These are phyloP conservation scores for Styela clava DNA, from an alignment of 23 tunicate genomes.

Conservation along the genomic window DNA sequence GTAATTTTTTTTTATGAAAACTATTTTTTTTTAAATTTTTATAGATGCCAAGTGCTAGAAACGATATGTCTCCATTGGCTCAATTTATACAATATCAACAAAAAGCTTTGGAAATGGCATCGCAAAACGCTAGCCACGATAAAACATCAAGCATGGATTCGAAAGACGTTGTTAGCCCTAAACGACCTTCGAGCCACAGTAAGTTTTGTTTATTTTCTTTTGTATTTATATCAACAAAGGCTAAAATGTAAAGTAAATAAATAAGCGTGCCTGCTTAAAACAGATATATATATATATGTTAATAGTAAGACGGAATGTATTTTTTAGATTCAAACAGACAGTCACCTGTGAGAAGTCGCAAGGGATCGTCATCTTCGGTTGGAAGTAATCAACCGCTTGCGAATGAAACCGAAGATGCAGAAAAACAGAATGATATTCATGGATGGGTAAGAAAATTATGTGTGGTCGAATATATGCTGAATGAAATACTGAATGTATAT, in stretches of 20 bases:
- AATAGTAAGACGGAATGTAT: no score
- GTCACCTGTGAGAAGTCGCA: not conserved
- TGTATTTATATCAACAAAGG: no score
- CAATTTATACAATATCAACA: constrained; percentile 74
- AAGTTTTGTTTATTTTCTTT: not conserved
- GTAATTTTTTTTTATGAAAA: no score
- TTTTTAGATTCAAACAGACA: not conserved
- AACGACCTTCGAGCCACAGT: not conserved
- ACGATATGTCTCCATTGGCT: constrained; percentile 5
- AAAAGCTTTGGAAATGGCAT: constrained; percentile 36
- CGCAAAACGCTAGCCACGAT: constrained; percentile 5
- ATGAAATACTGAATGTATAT: not conserved
- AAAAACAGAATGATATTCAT: constrained; percentile 48
- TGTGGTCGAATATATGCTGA: no score
- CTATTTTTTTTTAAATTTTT: not conserved
- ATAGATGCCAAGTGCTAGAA: constrained; percentile 11
- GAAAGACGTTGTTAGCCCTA: not conserved
- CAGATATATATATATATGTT: no score
- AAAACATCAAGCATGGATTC: not conserved
- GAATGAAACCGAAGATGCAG: not conserved
- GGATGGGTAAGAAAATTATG: constrained; percentile 51
- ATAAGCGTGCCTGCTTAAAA: no score
- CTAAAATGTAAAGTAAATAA: no score
- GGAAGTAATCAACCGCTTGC: not conserved
- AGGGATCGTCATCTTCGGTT: constrained; percentile 1